Conservation (phyloP, 2,888 invertebrate species). For the Cepaea hortensis region DNA sequence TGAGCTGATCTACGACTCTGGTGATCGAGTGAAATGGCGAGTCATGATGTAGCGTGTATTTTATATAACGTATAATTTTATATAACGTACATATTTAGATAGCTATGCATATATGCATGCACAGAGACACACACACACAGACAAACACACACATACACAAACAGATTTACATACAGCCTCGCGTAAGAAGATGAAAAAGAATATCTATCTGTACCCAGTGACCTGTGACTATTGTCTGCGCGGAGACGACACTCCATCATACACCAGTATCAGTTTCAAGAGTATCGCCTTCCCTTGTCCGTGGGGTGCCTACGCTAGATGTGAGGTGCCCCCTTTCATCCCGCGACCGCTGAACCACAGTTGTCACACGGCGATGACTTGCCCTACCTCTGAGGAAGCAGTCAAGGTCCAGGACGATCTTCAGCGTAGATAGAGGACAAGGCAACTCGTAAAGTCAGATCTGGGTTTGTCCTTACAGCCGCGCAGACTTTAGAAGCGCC, state of each 20-base stretch:
- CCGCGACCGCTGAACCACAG: not conserved
- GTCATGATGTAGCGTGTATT: too few species aligned
- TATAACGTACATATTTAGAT: too few species aligned
- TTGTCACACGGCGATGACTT: not conserved
- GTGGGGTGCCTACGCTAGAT: not conserved
- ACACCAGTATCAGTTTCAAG: not conserved
- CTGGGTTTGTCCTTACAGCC: not conserved
- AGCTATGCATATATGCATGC: too few species aligned
- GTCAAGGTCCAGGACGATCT: not conserved
- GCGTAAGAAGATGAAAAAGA: not conserved
- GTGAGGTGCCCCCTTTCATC: not conserved
- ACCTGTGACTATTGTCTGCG: not conserved
- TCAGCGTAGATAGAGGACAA: not conserved
- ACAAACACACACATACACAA: too few species aligned
- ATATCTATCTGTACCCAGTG: not conserved
- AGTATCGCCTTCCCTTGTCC: constrained; percentile 13
- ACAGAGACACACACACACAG: too few species aligned
- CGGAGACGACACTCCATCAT: not conserved
- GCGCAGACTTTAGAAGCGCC: not conserved
- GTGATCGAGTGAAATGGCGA: too few species aligned
- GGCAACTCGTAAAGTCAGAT: constrained; percentile 8
- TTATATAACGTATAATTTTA: too few species aligned
- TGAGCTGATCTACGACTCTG: too few species aligned
- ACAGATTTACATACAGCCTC: not conserved
- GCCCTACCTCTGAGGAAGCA: not conserved